Percentiles rank a stretch among this genome's conserved stretches.
Evolutionary conservation across 2,888 invertebrate genomes (phyloP).

Genomic region (Ommatoiulus sabulosus): DNA sequence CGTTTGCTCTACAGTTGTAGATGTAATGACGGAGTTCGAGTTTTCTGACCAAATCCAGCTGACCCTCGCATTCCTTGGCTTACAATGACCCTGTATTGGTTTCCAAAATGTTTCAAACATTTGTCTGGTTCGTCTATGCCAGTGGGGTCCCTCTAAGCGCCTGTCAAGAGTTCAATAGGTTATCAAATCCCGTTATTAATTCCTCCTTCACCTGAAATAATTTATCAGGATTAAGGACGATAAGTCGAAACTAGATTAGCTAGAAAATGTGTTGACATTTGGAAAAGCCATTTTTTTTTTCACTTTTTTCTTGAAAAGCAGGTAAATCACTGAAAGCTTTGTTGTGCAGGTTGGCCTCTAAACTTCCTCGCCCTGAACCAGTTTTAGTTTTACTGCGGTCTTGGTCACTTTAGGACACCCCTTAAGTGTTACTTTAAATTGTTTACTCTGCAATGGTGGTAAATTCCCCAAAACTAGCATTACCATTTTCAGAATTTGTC

Average conservation of each 20-base stretch:
- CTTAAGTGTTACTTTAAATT: background rate
- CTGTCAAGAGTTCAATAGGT: background rate
- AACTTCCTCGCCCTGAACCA: background rate
- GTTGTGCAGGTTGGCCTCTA: too few relatives aligned
- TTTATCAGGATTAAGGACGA: background rate
- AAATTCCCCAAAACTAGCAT: background rate
- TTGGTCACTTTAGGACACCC: background rate
- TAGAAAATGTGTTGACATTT: background rate
- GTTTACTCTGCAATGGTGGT: background rate
- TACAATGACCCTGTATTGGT: background rate
- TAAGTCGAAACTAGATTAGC: background rate
- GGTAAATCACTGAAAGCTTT: background rate
- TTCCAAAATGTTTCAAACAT: background rate
- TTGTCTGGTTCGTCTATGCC: background rate
- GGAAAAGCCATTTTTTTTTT: background rate
- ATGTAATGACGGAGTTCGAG: too few relatives aligned
- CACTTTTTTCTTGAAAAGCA: background rate
- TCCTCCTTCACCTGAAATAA: background rate
- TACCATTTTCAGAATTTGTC: too few relatives aligned
- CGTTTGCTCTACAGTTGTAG: too few relatives aligned
- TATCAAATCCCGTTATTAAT: background rate
- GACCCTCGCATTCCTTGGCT: background rate
- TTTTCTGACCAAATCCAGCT: background rate
- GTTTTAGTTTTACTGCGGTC: background rate
- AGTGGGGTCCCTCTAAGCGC: background rate